Percentiles rank a stretch among this genome's conserved stretches.
phyloP scores from a whole-genome alignment of 2,797 vertebrate genomes.

The Trachops cirrhosus region DNA sequence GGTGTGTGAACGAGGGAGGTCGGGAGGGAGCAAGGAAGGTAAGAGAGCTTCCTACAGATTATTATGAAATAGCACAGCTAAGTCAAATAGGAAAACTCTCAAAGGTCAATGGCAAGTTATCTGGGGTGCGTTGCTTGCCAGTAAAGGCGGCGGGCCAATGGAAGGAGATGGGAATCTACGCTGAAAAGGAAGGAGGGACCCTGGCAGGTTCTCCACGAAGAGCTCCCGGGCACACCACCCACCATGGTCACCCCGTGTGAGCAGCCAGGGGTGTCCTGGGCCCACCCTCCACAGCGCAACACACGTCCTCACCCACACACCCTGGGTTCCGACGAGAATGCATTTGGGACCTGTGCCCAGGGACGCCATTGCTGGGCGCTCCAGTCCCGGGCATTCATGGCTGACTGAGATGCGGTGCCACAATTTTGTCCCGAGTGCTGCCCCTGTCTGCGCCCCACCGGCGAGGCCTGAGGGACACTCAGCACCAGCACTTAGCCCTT shows the following conservation, averaged over 20 bases:
- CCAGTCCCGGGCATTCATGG: not conserved
- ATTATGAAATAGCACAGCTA: not conserved
- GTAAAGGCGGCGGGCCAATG: not conserved
- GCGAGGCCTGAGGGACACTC: not conserved
- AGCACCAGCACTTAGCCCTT: no score
- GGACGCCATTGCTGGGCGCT: fast-evolving
- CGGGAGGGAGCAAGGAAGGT: fast-evolving
- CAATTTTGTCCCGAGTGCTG: fast-evolving
- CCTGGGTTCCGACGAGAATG: not conserved
- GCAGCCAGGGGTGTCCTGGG: not conserved
- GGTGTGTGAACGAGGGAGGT: fast-evolving
- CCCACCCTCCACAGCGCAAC: not conserved
- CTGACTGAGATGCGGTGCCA: not conserved
- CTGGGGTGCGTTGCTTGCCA: not conserved
- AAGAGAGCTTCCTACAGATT: not conserved
- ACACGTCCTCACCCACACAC: fast-evolving
- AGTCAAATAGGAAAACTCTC: not conserved
- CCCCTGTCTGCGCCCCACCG: not conserved
- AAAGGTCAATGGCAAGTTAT: not conserved
- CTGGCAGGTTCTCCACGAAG: fast-evolving
- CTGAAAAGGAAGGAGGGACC: no score
- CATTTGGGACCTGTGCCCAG: fast-evolving
- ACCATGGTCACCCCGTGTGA: fast-evolving
- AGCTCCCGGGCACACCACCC: fast-evolving
- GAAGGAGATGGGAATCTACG: not conserved